These are phyloP conservation scores for Macrobrachium rosenbergii DNA, from an alignment of 1,140 invertebrate species.

Conservation along the genomic window DNA sequence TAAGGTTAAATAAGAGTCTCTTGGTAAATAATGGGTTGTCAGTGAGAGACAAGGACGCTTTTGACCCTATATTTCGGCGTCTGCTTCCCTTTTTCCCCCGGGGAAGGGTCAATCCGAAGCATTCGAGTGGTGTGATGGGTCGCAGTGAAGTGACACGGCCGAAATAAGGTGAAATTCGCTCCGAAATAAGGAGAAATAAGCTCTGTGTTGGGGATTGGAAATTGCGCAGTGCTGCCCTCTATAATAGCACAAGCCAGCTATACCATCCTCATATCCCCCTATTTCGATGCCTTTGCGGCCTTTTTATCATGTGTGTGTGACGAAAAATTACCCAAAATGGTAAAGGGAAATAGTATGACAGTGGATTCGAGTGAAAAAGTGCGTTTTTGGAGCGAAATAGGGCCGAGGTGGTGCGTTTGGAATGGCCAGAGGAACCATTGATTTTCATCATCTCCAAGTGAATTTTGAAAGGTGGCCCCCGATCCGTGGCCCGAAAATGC, in stretches of 20 bases:
- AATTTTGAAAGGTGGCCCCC: conserved; percentile 12
- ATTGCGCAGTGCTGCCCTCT: conserved; percentile 34
- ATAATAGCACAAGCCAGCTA: background rate
- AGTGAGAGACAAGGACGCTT: too few species aligned
- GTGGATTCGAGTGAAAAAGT: too few species aligned
- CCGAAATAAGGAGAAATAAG: background rate
- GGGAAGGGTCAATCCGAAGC: too few species aligned
- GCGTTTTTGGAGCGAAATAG: too few species aligned
- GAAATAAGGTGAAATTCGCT: background rate
- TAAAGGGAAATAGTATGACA: too few species aligned
- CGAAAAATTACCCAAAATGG: too few species aligned
- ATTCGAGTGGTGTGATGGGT: background rate
- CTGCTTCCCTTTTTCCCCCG: too few species aligned
- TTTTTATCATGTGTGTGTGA: background rate
- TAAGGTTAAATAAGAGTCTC: background rate
- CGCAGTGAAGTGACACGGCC: background rate
- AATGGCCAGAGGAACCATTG: too few species aligned
- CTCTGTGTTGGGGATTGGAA: background rate
- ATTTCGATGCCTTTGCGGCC: background rate
- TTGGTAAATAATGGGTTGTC: background rate
- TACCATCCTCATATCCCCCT: background rate
- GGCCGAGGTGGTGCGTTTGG: too few species aligned
- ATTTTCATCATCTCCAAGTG: too few species aligned
- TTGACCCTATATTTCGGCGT: too few species aligned
- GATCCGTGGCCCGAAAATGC: background rate